Conservation (phyloP, 2,113 vertebrate genomes). For the Hyperopisus bebe region DNA sequence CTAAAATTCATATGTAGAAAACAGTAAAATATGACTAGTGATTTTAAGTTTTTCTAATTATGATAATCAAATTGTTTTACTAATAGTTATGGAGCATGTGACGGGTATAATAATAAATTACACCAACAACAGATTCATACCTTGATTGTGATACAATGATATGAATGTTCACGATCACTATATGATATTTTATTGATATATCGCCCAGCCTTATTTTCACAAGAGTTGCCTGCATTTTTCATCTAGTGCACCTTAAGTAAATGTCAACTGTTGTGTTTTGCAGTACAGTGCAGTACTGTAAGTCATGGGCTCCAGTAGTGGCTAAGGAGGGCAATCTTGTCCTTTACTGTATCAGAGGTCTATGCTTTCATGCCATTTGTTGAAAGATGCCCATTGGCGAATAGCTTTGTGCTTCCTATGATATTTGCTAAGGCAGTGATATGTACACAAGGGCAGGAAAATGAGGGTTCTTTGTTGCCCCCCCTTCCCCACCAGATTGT, state of each 20-base stretch:
- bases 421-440: neutral
- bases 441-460: neutral
- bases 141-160: neutral
- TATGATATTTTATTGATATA: neutral
- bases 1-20: too few relatives aligned
- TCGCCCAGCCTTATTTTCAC: neutral
- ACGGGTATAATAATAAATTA: too few relatives aligned
- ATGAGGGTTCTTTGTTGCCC: neutral
- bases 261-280: neutral
- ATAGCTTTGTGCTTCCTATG: neutral
- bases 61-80: too few relatives aligned
- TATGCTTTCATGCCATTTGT: neutral
- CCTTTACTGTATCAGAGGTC: neutral
- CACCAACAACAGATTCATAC: neutral
- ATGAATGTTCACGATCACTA: too few relatives aligned
- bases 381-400: neutral
- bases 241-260: neutral
- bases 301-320: neutral
- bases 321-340: neutral
- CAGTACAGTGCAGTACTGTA: neutral
- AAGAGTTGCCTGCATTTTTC: neutral
- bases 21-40: too few relatives aligned
- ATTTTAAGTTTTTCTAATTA: too few relatives aligned
- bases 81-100: too few relatives aligned
- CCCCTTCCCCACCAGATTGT: constrained; percentile 74